These are phyloP conservation scores for Spea multiplicata DNA, from an alignment of 2,113 vertebrate genomes.

Conservation along the genomic window DNA sequence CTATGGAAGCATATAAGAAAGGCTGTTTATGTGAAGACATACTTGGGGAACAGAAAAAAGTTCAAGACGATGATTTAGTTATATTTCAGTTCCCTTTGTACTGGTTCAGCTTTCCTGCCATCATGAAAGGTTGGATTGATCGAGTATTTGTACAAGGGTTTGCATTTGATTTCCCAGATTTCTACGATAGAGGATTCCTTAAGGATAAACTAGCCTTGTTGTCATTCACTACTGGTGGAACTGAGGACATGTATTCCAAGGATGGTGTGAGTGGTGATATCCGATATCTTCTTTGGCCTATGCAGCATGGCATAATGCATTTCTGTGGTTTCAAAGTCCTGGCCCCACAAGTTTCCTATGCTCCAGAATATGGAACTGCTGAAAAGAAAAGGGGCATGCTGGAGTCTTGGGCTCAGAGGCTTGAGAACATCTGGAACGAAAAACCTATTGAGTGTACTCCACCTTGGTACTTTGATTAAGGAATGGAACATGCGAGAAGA, in stretches of 20 bases:
- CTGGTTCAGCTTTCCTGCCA: constrained; percentile 71
- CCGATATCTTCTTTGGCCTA: constrained; percentile 65
- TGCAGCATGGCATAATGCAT: constrained; percentile 55
- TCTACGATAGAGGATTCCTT: constrained; percentile 59
- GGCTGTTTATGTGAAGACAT: constrained; percentile 57
- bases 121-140: constrained; percentile 76
- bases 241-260: constrained; percentile 51
- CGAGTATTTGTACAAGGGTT: constrained; percentile 70
- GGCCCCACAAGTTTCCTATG: too few species aligned
- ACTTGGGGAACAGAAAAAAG: constrained; percentile 66
- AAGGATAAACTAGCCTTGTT: constrained; percentile 67
- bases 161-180: constrained; percentile 57
- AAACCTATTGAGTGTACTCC: constrained; percentile 63
- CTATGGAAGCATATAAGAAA: constrained; percentile 64
- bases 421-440: constrained; percentile 63
- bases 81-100: constrained; percentile 77
- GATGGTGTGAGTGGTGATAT: constrained; percentile 30
- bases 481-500: not conserved
- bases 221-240: constrained; percentile 66
- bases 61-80: constrained; percentile 69
- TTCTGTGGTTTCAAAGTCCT: too few species aligned
- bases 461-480: constrained; percentile 63
- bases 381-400: too few species aligned
- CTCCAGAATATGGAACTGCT: too few species aligned
- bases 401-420: too few species aligned